Evolutionary conservation across 2,113 vertebrate species (phyloP), one percentile per base, ranked within the genome.

Genomic region (Gorsachius goisagi): DNA sequence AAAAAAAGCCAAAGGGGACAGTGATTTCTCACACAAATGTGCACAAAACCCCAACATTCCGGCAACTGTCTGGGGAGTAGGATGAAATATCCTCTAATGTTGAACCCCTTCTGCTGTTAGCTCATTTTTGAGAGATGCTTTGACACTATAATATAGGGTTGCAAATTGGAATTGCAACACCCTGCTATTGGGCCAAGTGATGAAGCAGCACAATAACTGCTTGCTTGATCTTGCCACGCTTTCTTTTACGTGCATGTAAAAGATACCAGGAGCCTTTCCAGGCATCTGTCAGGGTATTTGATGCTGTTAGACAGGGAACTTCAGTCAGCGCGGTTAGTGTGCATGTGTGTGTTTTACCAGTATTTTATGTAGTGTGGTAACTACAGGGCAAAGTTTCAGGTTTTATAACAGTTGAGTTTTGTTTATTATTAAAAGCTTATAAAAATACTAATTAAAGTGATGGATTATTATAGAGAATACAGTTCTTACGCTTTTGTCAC

Each of bases 81-180:
- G 90, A 83, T 96, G 90, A 96, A 94, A 90, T 77, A 56, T 78
- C 64, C 90, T 94, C 82, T 96, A 92, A 91, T 91, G 92, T 92
- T 8, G 64, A 88, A 94, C 72, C 67, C 90, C 88, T 94, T 95
- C 93, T 93, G 90, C 92, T 93, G 59, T 86, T 86, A 80, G 88
- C 79, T 95, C 13, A 0, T 89, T 73, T 92, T 93, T 96, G 85
- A 95, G 95, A 90, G 79, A 84, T 5, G 30, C 90, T 90, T 90
- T 88, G 92, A 93, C 92, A 93, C 84, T 89, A 64, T 95, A 95
- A 96, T 96, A 76, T 86, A 80, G 92, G 92, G 86, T 94, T 97
- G 97, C 94, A 96, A 93, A 94, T 94, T 95, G 87, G 90, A 95
- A 95, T 81, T 86, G 90, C 90, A 94, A 86, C 95, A 97, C 92